These are phyloP conservation scores for Drosophila emarginata DNA, from an alignment of 2,888 invertebrate species.

Conservation along the genomic window DNA sequence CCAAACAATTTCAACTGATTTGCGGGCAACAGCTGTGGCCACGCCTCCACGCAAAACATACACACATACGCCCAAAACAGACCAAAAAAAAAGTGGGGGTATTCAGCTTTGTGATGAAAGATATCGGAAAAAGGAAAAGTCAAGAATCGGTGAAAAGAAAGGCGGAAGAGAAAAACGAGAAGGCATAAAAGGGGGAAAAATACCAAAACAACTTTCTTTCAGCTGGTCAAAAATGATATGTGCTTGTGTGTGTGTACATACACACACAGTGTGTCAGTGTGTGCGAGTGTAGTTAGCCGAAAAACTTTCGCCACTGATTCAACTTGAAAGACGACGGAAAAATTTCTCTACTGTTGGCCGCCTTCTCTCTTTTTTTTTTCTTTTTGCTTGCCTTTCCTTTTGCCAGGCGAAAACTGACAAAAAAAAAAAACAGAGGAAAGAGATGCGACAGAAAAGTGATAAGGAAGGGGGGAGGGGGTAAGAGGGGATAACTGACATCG, in stretches of 20 bases:
- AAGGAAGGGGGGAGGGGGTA: neutral
- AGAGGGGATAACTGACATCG: slow-evolving; percentile 64
- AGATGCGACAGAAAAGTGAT: slow-evolving; percentile 17
- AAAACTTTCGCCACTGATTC: slow-evolving; percentile 66
- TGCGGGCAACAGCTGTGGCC: slow-evolving; percentile 46
- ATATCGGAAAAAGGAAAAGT: slow-evolving; percentile 55
- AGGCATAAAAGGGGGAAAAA: slow-evolving; percentile 33
- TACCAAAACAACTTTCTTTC: slow-evolving; percentile 56
- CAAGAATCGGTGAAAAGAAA: slow-evolving; percentile 41
- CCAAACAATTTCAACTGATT: slow-evolving; percentile 62
- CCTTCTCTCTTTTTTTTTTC: neutral
- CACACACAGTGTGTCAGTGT: slow-evolving; percentile 34
- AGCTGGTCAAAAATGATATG: slow-evolving; percentile 53
- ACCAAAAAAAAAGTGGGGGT: slow-evolving; percentile 38
- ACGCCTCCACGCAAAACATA: slow-evolving; percentile 48
- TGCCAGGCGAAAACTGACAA: slow-evolving; percentile 21
- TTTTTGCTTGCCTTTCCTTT: neutral
- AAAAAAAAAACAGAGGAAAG: slow-evolving; percentile 19
- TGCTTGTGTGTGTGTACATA: slow-evolving; percentile 22
- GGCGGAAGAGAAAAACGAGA: no score
- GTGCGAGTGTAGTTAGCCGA: slow-evolving; percentile 57
- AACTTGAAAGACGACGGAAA: slow-evolving; percentile 57
- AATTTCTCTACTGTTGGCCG: slow-evolving; percentile 50
- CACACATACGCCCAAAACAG: slow-evolving; percentile 36
- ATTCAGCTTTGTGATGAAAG: slow-evolving; percentile 59